These are phyloP conservation scores for Aleiodes leptofemur DNA, from an alignment of 2,888 invertebrate species.

Conservation along the genomic window DNA sequence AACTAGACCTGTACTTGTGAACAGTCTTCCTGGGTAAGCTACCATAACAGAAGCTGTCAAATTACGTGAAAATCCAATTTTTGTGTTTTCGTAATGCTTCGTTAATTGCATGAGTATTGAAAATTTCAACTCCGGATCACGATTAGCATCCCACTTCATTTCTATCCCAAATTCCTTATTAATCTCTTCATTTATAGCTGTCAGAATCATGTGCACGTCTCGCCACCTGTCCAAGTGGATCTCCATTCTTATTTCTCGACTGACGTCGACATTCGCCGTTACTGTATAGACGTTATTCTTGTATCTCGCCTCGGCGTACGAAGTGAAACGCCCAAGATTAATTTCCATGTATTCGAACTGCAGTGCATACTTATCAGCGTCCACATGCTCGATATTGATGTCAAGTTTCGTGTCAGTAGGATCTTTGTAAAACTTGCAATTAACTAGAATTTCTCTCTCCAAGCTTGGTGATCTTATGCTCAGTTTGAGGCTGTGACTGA, in stretches of 20 bases:
- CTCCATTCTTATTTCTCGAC: slow-evolving; percentile 82
- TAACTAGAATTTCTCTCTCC: slow-evolving; percentile 80
- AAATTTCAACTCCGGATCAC: slow-evolving; percentile 86
- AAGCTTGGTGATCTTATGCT: slow-evolving; percentile 85
- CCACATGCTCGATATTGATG: slow-evolving; percentile 81
- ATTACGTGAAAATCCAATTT: slow-evolving; percentile 76
- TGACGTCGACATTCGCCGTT: slow-evolving; percentile 80
- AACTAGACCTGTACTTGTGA: slow-evolving; percentile 83
- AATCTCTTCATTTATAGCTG: slow-evolving; percentile 78
- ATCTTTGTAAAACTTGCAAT: slow-evolving; percentile 82
- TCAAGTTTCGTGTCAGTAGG: slow-evolving; percentile 82
- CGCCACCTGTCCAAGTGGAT: slow-evolving; percentile 87
- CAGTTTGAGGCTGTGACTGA: slow-evolving; percentile 83
- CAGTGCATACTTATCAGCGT: slow-evolving; percentile 82
- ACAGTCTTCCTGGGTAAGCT: slow-evolving; percentile 86
- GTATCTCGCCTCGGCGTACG: slow-evolving; percentile 82
- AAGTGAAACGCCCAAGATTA: slow-evolving; percentile 79
- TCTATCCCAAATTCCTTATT: slow-evolving; percentile 84
- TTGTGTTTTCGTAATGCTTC: slow-evolving; percentile 65
- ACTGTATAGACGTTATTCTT: slow-evolving; percentile 83
- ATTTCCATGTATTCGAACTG: slow-evolving; percentile 79
- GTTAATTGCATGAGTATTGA: slow-evolving; percentile 80
- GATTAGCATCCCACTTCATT: slow-evolving; percentile 90
- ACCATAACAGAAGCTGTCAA: slow-evolving; percentile 81
- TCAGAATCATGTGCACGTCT: slow-evolving; percentile 84